Conservation (phyloP, 2,888 invertebrate species). For the Leucoma salicis region DNA sequence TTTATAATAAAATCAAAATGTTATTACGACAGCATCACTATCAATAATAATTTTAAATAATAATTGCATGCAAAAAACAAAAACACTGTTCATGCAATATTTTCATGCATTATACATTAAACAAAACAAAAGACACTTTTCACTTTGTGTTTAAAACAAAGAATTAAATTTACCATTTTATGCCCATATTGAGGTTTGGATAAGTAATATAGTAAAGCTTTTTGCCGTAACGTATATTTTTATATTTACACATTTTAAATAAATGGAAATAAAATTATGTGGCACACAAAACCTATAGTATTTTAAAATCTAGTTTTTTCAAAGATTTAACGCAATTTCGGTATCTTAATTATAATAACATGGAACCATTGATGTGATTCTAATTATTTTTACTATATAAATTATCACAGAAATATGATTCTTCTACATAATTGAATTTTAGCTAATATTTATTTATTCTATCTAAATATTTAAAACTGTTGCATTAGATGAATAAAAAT, state of each 20-base stretch:
- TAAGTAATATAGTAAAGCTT: conserved; percentile 28
- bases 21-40: conserved; percentile 30
- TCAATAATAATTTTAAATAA: conserved; percentile 27
- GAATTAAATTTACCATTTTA: conserved; percentile 27
- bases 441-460: conserved; percentile 35
- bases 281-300: conserved; percentile 30
- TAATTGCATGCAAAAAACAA: conserved; percentile 67
- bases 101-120: conserved; percentile 53
- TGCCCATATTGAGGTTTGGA: conserved; percentile 28
- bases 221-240: conserved; percentile 17
- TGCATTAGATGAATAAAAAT: conserved; percentile 10
- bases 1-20: conserved; percentile 29
- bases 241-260: conserved; percentile 28
- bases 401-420: conserved; percentile 62
- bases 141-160: too few species aligned
- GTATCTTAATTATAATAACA: conserved; percentile 26
- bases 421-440: conserved; percentile 36
- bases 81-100: conserved; percentile 73
- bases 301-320: conserved; percentile 17
- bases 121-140: conserved; percentile 44
- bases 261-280: conserved; percentile 19
- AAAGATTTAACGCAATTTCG: conserved; percentile 22
- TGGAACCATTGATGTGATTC: conserved; percentile 38
- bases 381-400: conserved; percentile 42
- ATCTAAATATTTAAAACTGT: conserved; percentile 25